Evolutionary conservation across 2,797 vertebrate genomes (phyloP).

Genomic region (Eospalax fontanierii): DNA sequence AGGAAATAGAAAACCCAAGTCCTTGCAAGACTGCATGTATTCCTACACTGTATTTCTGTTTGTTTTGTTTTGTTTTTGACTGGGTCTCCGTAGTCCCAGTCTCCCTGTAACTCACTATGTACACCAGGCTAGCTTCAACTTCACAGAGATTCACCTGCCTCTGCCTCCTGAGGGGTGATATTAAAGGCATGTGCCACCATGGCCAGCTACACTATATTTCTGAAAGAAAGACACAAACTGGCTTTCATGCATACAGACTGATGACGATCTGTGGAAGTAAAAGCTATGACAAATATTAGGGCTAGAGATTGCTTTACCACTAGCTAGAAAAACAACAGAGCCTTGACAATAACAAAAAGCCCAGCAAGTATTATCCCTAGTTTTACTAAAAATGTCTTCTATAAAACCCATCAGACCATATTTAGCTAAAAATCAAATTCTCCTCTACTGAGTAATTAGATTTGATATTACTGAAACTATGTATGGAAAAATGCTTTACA

Average conservation of each 20-base stretch:
- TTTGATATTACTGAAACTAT: constrained; percentile 46
- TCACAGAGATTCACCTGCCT: no score
- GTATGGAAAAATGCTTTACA: neutral
- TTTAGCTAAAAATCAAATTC: constrained; percentile 36
- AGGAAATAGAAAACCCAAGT: constrained; percentile 57
- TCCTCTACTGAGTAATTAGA: constrained; percentile 18
- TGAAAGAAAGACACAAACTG: constrained; percentile 39
- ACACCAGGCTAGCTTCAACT: no score
- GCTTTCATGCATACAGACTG: neutral
- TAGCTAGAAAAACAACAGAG: neutral
- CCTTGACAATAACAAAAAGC: neutral
- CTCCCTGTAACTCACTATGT: no score
- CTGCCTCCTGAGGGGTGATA: no score
- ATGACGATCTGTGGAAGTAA: neutral
- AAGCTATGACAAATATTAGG: neutral
- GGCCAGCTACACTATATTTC: neutral
- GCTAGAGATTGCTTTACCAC: neutral
- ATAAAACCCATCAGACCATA: constrained; percentile 19
- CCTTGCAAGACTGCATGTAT: constrained; percentile 48
- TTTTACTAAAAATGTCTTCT: constrained; percentile 17
- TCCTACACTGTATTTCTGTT: constrained; percentile 37
- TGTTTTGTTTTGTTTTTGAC: no score
- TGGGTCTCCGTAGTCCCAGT: no score
- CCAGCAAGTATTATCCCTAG: neutral
- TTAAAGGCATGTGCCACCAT: no score